phyloP scores from a whole-genome alignment of 2,888 invertebrate species.

The Clepsis dumicolana region DNA sequence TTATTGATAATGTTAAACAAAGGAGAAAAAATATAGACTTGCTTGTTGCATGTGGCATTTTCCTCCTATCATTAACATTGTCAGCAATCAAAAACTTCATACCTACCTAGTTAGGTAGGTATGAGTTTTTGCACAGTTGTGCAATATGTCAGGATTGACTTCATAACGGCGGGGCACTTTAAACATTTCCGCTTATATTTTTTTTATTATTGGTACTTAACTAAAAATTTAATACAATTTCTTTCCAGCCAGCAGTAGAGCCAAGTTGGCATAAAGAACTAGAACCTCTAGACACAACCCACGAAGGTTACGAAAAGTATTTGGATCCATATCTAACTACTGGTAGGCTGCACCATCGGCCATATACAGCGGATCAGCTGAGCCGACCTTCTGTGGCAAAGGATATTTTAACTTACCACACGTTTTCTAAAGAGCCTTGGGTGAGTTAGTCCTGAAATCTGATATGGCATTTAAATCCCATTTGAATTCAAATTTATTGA shows the following conservation, averaged over 20 bases:
- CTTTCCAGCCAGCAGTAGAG: slow-evolving; percentile 56
- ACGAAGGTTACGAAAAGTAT: slow-evolving; percentile 75
- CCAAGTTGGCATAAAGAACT: slow-evolving; percentile 64
- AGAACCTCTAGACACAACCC: slow-evolving; percentile 71
- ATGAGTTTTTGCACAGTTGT: too few species aligned
- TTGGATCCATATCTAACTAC: slow-evolving; percentile 78
- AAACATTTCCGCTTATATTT: too few species aligned
- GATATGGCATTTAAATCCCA: neutral
- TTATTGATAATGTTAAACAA: too few species aligned
- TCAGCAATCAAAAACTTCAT: too few species aligned
- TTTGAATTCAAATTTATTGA: neutral
- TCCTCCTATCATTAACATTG: too few species aligned
- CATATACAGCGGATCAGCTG: slow-evolving; percentile 71
- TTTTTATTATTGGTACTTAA: too few species aligned
- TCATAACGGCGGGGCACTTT: too few species aligned
- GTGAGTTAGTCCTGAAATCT: slow-evolving; percentile 54
- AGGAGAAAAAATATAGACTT: too few species aligned
- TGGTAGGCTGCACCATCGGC: slow-evolving; percentile 72
- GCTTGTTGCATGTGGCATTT: too few species aligned
- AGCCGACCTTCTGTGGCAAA: slow-evolving; percentile 62
- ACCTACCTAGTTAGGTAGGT: too few species aligned
- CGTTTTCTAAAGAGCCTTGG: slow-evolving; percentile 69
- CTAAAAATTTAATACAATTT: neutral
- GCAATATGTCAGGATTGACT: too few species aligned
- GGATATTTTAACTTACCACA: slow-evolving; percentile 75